Evolutionary conservation across 2,888 invertebrate species (phyloP).

Genomic region (Bugula neritina): DNA sequence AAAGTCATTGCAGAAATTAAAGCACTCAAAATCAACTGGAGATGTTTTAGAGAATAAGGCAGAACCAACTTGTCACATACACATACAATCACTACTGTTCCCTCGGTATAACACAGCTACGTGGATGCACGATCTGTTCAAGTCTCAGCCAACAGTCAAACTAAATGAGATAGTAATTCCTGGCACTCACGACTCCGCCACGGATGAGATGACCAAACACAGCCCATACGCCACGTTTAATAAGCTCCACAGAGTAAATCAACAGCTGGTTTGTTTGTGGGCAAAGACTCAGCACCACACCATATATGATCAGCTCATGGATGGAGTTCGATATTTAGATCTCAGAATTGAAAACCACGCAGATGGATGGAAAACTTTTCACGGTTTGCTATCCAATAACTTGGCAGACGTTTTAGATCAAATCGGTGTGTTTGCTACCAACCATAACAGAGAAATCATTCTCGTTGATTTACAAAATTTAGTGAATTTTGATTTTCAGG

Average conservation of each 20-base stretch:
- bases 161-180: conserved; percentile 22
- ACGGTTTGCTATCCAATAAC: conserved; percentile 15
- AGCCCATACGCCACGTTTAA: conserved; percentile 22
- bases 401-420: conserved; percentile 8
- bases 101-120: conserved; percentile 24
- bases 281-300: conserved; percentile 27
- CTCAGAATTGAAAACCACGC: conserved; percentile 19
- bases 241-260: conserved; percentile 8
- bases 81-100: conserved; percentile 19
- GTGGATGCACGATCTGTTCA: conserved; percentile 24
- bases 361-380: conserved; percentile 26
- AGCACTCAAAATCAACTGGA: conserved; percentile 15
- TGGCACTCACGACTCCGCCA: conserved; percentile 27
- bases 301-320: conserved; percentile 26
- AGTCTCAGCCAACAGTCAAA: background rate
- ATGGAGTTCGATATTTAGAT: conserved; percentile 21
- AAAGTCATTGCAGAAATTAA: background rate
- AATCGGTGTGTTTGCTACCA: conserved; percentile 5
- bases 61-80: background rate
- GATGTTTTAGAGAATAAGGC: conserved; percentile 1
- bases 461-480: conserved; percentile 25
- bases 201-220: background rate
- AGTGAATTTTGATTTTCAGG: conserved; percentile 19
- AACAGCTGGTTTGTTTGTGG: conserved; percentile 18
- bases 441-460: conserved; percentile 16